A percentile compares a stretch with the other conserved stretches of the same genome.
Evolutionary conservation across 1,140 invertebrate species (phyloP).

Genomic region (Trichoplusia ni): DNA sequence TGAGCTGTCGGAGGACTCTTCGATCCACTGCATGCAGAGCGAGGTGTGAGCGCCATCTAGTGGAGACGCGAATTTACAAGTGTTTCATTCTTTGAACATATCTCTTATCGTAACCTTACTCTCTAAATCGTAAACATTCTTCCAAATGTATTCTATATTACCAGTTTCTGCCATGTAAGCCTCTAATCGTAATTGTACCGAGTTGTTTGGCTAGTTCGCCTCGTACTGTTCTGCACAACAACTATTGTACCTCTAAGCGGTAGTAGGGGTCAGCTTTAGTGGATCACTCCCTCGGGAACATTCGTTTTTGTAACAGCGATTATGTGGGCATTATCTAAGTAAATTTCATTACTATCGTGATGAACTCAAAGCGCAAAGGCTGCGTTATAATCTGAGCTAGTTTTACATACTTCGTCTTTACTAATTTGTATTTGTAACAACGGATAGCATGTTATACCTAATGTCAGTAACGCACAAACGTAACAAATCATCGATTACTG

Average conservation of each 20-base stretch:
- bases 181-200: not conserved
- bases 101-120: constrained; percentile 24
- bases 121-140: not conserved
- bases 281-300: not conserved
- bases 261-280: not conserved
- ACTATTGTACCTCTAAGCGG: not conserved
- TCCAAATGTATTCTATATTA: constrained; percentile 24
- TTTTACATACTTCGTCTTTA: not conserved
- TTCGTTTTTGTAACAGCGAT: not conserved
- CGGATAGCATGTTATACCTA: not conserved
- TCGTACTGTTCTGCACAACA: not conserved
- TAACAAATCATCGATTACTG: not conserved
- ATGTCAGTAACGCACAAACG: not conserved
- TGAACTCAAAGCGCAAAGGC: too few species aligned
- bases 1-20: constrained; percentile 90
- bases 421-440: not conserved
- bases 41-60: constrained; percentile 78
- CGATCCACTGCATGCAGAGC: constrained; percentile 89
- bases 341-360: too few species aligned
- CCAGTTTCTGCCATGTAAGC: constrained; percentile 3
- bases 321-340: not conserved
- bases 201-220: not conserved
- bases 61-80: not conserved
- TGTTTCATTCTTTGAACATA: constrained; percentile 4
- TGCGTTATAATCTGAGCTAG: not conserved